Evolutionary conservation across 2,113 vertebrate genomes (phyloP).

Genomic region (Actenoides hombroni): DNA sequence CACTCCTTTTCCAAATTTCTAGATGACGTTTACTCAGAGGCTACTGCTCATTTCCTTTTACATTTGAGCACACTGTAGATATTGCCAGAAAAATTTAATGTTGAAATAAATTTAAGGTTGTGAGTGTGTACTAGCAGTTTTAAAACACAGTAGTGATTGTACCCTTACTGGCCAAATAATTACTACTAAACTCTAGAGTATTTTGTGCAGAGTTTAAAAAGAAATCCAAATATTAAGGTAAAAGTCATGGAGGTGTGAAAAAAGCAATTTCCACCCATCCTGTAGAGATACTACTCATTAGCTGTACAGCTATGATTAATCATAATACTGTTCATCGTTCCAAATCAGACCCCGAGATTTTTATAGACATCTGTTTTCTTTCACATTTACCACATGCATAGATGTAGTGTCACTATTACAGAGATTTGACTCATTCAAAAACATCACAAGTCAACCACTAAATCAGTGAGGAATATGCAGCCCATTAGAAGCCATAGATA

Average conservation of each 20-base stretch:
- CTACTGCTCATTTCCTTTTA: not conserved
- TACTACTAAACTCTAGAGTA: not conserved
- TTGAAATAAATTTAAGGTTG: conserved; percentile 1
- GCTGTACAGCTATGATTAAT: not conserved
- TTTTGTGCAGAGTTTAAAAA: not conserved
- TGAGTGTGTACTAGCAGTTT: not conserved
- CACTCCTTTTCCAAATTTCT: not conserved
- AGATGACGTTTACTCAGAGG: not conserved
- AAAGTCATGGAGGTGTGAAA: not conserved
- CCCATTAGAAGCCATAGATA: not conserved
- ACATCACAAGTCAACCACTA: conserved; percentile 36
- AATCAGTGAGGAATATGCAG: conserved; percentile 36
- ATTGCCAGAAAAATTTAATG: not conserved
- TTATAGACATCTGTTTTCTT: conserved; percentile 59
- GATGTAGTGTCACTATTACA: conserved; percentile 40
- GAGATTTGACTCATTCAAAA: conserved; percentile 54
- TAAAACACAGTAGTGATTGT: not conserved
- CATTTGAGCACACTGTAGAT: not conserved
- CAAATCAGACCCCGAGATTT: conserved; percentile 41
- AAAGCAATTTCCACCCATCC: not conserved
- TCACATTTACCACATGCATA: conserved; percentile 56
- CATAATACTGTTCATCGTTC: not conserved
- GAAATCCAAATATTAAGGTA: not conserved
- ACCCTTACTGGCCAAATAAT: not conserved
- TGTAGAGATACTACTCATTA: not conserved